phyloP scores from a whole-genome alignment of 2,113 vertebrate species.

The Ciconia boyciana region DNA sequence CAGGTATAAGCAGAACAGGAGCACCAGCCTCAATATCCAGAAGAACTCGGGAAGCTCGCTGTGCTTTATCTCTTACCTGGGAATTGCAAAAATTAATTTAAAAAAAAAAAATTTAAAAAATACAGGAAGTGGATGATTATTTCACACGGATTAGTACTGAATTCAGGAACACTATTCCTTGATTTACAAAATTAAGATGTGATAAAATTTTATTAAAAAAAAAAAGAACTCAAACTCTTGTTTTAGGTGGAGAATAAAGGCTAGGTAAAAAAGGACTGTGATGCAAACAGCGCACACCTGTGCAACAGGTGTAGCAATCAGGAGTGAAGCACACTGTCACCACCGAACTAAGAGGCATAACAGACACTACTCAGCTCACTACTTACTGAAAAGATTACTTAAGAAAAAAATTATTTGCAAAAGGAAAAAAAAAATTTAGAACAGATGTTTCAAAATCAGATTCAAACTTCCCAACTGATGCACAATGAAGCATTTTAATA shows the following conservation, averaged over 20 bases:
- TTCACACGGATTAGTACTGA: background rate
- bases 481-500: background rate
- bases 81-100: background rate
- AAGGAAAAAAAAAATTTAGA: background rate
- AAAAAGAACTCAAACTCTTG: background rate
- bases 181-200: background rate
- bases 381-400: background rate
- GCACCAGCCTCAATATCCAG: conserved; percentile 94
- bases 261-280: background rate
- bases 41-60: conserved; percentile 86
- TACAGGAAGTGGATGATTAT: background rate
- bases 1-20: conserved; percentile 93
- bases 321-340: background rate
- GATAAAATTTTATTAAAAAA: background rate
- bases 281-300: background rate
- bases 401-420: background rate
- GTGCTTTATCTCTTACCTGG: conserved; percentile 90
- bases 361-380: background rate
- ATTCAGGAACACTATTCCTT: background rate
- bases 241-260: background rate
- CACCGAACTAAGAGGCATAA: background rate
- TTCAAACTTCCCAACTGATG: background rate
- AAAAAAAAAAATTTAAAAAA: background rate
- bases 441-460: background rate
- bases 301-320: background rate